Evolutionary conservation across 2,113 vertebrate species (phyloP).

Genomic region (Callorhinus ursinus): DNA sequence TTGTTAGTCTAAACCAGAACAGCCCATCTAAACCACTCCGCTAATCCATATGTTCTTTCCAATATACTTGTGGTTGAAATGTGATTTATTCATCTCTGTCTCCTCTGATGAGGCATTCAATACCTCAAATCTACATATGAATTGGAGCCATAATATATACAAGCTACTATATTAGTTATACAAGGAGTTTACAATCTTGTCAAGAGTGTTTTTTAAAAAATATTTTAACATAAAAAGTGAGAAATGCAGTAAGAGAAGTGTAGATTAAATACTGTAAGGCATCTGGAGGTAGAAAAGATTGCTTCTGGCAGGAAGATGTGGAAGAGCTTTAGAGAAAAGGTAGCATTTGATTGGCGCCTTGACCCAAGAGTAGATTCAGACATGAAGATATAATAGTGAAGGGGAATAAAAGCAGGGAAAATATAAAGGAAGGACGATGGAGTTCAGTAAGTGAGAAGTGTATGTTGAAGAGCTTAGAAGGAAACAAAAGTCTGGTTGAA

Average conservation of each 20-base stretch:
- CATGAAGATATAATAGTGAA: not conserved
- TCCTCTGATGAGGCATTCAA: not conserved
- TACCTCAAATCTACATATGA: not conserved
- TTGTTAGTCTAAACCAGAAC: not conserved
- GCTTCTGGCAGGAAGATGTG: not conserved
- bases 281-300: not conserved
- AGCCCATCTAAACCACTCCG: not conserved
- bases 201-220: not conserved
- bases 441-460: not conserved
- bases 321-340: not conserved
- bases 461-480: not conserved
- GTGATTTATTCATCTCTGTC: not conserved
- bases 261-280: not conserved
- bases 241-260: not conserved
- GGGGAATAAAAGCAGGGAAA: not conserved
- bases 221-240: constrained; percentile 15
- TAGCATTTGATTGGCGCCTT: not conserved
- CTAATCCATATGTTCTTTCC: not conserved
- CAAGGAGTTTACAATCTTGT: not conserved
- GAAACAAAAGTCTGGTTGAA: not conserved
- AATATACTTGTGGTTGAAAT: not conserved
- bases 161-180: not conserved
- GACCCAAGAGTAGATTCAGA: not conserved
- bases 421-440: not conserved
- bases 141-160: not conserved